phyloP scores from a whole-genome alignment of 2,797 vertebrate species.

The Monodelphis domestica region DNA sequence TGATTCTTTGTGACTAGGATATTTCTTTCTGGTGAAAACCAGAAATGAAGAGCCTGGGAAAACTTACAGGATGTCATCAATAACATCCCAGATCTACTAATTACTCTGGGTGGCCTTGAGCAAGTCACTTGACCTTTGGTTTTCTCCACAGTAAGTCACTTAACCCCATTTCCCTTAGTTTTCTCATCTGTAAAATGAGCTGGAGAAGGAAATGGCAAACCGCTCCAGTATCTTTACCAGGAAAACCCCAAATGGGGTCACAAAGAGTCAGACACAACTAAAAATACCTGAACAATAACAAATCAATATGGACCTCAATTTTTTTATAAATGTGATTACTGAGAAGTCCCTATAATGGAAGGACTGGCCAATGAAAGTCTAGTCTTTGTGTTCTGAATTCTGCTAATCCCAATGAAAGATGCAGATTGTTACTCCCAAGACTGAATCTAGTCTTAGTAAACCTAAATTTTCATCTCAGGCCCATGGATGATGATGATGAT shows the following conservation, averaged over 20 bases:
- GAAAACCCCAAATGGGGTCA: too few relatives aligned
- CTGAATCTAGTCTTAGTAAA: neutral
- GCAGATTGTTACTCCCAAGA: neutral
- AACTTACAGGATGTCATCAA: neutral
- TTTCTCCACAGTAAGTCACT: too few relatives aligned
- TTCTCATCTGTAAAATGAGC: too few relatives aligned
- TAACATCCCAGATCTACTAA: neutral
- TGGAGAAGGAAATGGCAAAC: too few relatives aligned
- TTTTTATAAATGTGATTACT: neutral
- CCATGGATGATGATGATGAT: too few relatives aligned
- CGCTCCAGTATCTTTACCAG: too few relatives aligned
- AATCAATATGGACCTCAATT: neutral
- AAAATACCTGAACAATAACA: too few relatives aligned
- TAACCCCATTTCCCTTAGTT: too few relatives aligned
- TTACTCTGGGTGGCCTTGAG: too few relatives aligned
- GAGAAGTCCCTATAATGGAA: neutral
- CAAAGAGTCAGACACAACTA: too few relatives aligned
- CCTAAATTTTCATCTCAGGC: neutral
- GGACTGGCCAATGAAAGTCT: neutral
- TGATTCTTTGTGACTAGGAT: neutral
- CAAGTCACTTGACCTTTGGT: too few relatives aligned
- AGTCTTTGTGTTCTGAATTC: neutral
- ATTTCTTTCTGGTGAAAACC: neutral
- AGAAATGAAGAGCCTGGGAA: neutral
- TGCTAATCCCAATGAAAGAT: neutral